Conservation (phyloP, 2,888 invertebrate species). For the Drosophila meridionalis region DNA sequence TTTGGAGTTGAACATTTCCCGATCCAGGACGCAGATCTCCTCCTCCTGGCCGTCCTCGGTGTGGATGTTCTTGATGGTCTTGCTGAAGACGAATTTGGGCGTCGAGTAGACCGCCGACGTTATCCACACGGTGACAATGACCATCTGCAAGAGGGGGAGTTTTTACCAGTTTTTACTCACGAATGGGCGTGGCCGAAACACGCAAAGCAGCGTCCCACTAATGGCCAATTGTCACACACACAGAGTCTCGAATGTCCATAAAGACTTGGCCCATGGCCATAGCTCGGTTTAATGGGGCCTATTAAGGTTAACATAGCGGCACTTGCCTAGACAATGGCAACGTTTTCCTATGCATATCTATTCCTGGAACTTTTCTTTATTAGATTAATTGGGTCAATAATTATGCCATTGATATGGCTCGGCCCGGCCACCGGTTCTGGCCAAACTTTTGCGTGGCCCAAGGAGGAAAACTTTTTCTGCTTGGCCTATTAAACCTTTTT, state of each 20-base stretch:
- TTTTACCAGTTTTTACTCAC: neutral
- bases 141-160: conserved; percentile 86
- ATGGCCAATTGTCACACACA: conserved; percentile 47
- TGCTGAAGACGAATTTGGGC: conserved; percentile 93
- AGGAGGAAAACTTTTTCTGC: conserved; percentile 28
- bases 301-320: conserved; percentile 48
- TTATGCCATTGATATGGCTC: conserved; percentile 18
- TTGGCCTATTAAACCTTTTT: conserved; percentile 62
- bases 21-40: conserved; percentile 90
- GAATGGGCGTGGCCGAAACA: conserved; percentile 31
- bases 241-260: conserved; percentile 19
- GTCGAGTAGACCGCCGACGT: conserved; percentile 93
- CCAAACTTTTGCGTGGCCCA: conserved; percentile 42
- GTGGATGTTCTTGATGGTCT: conserved; percentile 88
- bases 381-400: conserved; percentile 26
- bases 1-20: conserved; percentile 91
- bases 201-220: conserved; percentile 52
- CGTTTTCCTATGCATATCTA: neutral
- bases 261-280: conserved; percentile 20
- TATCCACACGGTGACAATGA: conserved; percentile 92
- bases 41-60: conserved; percentile 84
- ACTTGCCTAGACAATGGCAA: conserved; percentile 32
- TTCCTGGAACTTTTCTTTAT: conserved; percentile 13
- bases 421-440: conserved; percentile 20
- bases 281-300: conserved; percentile 52